phyloP scores from a whole-genome alignment of 2,113 vertebrate genomes.

The Otis tarda region DNA sequence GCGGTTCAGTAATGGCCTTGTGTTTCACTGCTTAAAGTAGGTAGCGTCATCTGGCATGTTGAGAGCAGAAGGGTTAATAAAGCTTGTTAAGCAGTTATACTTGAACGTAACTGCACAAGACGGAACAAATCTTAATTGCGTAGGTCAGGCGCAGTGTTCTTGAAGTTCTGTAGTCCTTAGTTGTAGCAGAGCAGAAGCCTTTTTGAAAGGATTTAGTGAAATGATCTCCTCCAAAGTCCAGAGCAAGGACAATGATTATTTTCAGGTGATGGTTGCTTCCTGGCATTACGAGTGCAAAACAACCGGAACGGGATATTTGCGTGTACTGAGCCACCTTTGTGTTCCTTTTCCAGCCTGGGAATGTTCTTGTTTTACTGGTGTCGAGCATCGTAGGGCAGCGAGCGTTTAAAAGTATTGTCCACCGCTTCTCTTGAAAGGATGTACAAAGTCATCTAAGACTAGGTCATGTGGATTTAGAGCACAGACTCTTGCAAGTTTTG shows the following conservation, averaged over 20 bases:
- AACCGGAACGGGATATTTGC: not conserved
- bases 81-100: not conserved
- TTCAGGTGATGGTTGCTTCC: not conserved
- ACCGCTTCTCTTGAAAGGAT: not conserved
- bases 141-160: not conserved
- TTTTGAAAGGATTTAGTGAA: not conserved
- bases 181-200: not conserved
- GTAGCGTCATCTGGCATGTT: not conserved
- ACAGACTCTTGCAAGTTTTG: not conserved
- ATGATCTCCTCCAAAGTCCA: not conserved
- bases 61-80: not conserved
- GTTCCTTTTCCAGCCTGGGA: not conserved
- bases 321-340: accelerated
- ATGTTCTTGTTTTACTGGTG: not conserved
- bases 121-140: not conserved
- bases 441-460: not conserved
- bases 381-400: not conserved
- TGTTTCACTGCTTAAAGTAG: not conserved
- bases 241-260: not conserved
- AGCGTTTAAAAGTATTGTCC: not conserved
- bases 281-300: not conserved
- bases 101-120: not conserved
- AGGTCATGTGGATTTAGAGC: not conserved
- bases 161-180: not conserved
- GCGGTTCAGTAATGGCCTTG: not conserved